Evolutionary conservation across 2,797 vertebrate genomes (phyloP).

Genomic region (Chrysocyon brachyurus): DNA sequence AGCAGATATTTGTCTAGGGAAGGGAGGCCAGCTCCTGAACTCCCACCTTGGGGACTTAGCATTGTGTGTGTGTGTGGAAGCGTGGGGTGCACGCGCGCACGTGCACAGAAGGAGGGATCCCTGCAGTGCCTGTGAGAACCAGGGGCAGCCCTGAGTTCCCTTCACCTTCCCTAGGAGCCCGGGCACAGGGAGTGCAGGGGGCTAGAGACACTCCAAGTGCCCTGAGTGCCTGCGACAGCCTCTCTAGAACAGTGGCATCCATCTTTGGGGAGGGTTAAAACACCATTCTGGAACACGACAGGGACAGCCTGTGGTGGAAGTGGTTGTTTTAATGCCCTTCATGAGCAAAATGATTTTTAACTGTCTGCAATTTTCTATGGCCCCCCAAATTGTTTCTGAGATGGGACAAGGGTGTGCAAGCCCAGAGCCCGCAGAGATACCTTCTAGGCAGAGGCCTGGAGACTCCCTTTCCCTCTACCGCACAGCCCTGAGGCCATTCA

Average conservation of each 20-base stretch:
- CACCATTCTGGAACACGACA: background rate
- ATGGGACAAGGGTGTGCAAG: rapidly evolving
- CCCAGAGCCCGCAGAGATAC: rapidly evolving
- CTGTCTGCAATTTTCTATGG: background rate
- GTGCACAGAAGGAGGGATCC: background rate
- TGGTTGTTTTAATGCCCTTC: background rate
- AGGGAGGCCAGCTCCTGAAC: background rate
- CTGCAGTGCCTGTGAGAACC: background rate
- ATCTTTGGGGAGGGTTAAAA: background rate
- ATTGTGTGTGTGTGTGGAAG: background rate
- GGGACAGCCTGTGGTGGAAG: background rate
- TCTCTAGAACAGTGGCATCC: rapidly evolving
- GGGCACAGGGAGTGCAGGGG: no score
- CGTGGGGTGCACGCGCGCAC: no score
- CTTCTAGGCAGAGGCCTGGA: background rate
- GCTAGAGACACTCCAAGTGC: background rate
- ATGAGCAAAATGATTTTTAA: background rate
- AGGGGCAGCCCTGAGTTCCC: background rate
- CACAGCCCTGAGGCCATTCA: background rate
- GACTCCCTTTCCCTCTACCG: rapidly evolving
- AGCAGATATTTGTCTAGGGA: background rate
- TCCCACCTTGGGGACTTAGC: background rate
- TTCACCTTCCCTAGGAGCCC: background rate
- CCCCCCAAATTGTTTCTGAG: background rate
- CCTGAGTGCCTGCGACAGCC: rapidly evolving